Evolutionary conservation across 2,888 invertebrate genomes (phyloP).

Genomic region (Drosophila leonis): DNA sequence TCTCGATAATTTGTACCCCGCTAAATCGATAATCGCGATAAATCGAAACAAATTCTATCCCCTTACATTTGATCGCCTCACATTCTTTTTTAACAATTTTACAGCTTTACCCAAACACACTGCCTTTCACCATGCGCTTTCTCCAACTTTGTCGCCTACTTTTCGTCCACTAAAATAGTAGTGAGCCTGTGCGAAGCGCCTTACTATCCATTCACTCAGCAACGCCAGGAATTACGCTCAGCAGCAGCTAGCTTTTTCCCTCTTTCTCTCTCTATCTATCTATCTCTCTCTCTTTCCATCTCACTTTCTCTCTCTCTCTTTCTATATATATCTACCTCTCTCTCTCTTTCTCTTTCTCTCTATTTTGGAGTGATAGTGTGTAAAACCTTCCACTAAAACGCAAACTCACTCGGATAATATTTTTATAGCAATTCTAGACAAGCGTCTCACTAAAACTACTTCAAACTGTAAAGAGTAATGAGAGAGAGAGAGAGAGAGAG

Average conservation of each 20-base stretch:
- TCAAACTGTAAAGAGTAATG: neutral
- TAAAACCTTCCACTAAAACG: neutral
- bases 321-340: too few relatives aligned
- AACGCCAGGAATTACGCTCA: accelerated
- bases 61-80: neutral
- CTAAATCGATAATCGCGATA: too few relatives aligned
- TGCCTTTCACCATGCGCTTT: neutral
- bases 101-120: neutral
- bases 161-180: neutral
- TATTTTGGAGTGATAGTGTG: neutral
- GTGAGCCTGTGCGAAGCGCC: neutral
- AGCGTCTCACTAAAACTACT: neutral
- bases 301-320: too few relatives aligned
- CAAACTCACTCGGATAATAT: neutral
- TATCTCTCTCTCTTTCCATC: too few relatives aligned
- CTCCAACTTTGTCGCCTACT: neutral
- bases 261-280: too few relatives aligned
- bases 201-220: neutral
- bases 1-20: too few relatives aligned
- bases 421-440: neutral
- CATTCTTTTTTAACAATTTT: neutral
- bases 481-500: neutral
- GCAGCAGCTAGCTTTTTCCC: neutral
- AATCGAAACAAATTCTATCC: too few relatives aligned
- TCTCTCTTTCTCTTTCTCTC: neutral